These are phyloP conservation scores for Caretta caretta DNA, from an alignment of 2,113 vertebrate genomes.

Conservation along the genomic window DNA sequence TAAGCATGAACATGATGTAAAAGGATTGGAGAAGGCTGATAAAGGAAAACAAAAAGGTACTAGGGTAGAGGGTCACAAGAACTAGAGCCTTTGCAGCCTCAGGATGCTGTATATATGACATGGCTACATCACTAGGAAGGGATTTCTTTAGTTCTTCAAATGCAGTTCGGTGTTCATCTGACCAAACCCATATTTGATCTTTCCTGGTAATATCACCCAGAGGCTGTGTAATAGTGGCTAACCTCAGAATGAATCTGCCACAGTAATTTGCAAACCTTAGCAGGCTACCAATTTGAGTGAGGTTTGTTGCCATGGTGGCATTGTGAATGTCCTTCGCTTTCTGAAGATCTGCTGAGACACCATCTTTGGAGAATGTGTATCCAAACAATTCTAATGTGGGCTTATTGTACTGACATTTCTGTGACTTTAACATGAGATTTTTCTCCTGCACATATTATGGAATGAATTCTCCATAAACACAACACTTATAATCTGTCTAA, in stretches of 20 bases:
- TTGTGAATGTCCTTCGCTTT: neutral
- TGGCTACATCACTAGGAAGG: neutral
- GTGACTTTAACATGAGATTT: neutral
- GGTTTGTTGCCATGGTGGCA: neutral
- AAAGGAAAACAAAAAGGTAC: too few relatives aligned
- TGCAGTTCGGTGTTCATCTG: neutral
- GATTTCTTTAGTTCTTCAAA: neutral
- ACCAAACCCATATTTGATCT: neutral
- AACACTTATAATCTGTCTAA: too few relatives aligned
- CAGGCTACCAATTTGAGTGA: neutral
- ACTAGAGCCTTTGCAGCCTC: neutral
- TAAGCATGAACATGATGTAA: too few relatives aligned
- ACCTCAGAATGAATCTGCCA: neutral
- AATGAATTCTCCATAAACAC: too few relatives aligned
- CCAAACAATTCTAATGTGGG: neutral
- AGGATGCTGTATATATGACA: neutral
- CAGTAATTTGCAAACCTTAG: neutral
- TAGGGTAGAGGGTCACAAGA: neutral
- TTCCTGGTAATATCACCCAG: neutral
- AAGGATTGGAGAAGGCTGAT: too few relatives aligned
- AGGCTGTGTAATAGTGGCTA: neutral
- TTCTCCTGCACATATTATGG: neutral
- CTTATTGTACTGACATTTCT: neutral
- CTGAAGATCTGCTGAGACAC: neutral
- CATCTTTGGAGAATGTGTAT: neutral